These are phyloP conservation scores for Protonibea diacanthus DNA, from an alignment of 2,797 vertebrate species.

Conservation along the genomic window DNA sequence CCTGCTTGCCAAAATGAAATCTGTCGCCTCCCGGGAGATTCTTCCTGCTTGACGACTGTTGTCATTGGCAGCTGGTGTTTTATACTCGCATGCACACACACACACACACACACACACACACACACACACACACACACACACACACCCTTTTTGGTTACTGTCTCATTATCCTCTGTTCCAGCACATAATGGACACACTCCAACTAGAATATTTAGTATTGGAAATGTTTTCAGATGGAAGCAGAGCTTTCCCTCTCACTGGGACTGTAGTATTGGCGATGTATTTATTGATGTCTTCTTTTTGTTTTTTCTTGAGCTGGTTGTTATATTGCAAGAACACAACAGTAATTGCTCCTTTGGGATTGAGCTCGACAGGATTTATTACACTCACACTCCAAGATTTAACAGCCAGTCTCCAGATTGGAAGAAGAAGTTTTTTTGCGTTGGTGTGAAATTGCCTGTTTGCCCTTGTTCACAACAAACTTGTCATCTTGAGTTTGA, in stretches of 20 bases:
- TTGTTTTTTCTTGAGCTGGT: constrained; percentile 65
- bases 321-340: constrained; percentile 63
- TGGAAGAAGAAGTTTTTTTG: constrained; percentile 48
- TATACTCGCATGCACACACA: constrained; percentile 22
- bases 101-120: constrained; percentile 7
- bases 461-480: constrained; percentile 68
- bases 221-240: constrained; percentile 59
- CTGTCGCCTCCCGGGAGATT: constrained; percentile 58
- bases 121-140: constrained; percentile 4
- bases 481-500: constrained; percentile 72
- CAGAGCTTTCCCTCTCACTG: constrained; percentile 16
- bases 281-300: constrained; percentile 72
- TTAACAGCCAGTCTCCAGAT: constrained; percentile 57
- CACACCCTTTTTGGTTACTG: constrained; percentile 40
- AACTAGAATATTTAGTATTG: constrained; percentile 62
- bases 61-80: constrained; percentile 72
- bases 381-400: constrained; percentile 54
- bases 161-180: constrained; percentile 64
- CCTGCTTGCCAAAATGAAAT: constrained; percentile 59
- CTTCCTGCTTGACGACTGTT: constrained; percentile 55
- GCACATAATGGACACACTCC: constrained; percentile 65
- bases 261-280: constrained; percentile 34
- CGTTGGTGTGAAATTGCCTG: constrained; percentile 59
- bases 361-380: constrained; percentile 60
- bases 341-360: constrained; percentile 73